Evolutionary conservation across 2,888 invertebrate genomes (phyloP).

Genomic region (Agrotis clavis): DNA sequence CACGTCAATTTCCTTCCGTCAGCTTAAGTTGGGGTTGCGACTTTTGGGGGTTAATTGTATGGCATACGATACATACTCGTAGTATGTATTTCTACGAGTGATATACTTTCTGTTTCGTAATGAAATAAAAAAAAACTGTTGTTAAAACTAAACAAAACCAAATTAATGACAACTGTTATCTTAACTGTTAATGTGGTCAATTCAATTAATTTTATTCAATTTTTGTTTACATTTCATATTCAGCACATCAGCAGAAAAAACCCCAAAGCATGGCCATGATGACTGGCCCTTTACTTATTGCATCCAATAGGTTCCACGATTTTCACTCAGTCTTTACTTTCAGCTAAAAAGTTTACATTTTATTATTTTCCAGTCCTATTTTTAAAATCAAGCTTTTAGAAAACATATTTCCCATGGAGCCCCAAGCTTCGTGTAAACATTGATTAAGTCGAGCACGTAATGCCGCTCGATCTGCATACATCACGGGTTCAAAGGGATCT

Average conservation of each 20-base stretch:
- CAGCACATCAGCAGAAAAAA: neutral
- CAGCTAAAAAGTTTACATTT: neutral
- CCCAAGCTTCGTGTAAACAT: slow-evolving; percentile 45
- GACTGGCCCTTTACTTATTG: neutral
- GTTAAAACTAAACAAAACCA: too few relatives aligned
- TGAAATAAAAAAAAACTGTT: too few relatives aligned
- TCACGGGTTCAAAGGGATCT: slow-evolving; percentile 29
- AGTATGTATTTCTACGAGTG: neutral
- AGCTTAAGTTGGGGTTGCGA: neutral
- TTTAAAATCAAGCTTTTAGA: neutral
- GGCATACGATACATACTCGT: too few relatives aligned
- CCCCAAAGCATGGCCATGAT: neutral
- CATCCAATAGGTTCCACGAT: neutral
- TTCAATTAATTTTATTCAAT: too few relatives aligned
- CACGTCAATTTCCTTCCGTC: neutral
- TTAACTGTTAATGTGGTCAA: neutral
- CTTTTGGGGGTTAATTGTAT: neutral
- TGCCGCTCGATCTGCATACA: slow-evolving; percentile 57
- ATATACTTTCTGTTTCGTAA: neutral
- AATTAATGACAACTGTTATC: neutral
- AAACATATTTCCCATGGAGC: neutral
- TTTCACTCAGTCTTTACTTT: neutral
- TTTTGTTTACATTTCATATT: too few relatives aligned
- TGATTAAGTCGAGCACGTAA: slow-evolving; percentile 63
- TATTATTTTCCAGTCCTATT: slow-evolving; percentile 1